These are phyloP conservation scores for Phodopus roborovskii DNA, from an alignment of 2,113 vertebrate species.

Conservation along the genomic window DNA sequence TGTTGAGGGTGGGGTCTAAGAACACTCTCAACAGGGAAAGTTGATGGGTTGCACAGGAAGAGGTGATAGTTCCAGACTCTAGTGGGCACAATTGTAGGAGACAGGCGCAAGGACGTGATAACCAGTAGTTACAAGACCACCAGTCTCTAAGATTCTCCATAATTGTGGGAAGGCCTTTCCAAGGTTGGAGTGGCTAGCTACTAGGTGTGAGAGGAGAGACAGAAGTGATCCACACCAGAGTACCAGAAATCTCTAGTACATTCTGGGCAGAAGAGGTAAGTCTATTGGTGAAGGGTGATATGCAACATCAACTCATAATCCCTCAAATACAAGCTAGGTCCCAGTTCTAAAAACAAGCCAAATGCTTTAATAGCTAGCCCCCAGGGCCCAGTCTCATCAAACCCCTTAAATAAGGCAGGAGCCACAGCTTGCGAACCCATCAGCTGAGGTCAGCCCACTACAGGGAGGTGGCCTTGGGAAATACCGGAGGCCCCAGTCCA, in stretches of 20 bases:
- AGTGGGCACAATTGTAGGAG: background rate
- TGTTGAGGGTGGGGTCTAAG: background rate
- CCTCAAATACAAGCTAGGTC: conserved; percentile 1
- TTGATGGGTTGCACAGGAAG: accelerated
- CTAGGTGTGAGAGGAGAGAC: accelerated
- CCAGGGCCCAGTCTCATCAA: conserved; percentile 31
- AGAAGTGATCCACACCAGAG: accelerated
- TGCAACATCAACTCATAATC: accelerated
- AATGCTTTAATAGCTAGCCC: conserved; percentile 66
- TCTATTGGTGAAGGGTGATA: background rate
- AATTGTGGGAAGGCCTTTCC: background rate
- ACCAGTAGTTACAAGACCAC: background rate
- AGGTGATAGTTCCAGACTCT: background rate
- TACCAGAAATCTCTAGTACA: background rate
- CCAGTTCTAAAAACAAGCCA: conserved; percentile 57
- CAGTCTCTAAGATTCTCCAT: background rate
- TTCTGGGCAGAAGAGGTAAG: background rate
- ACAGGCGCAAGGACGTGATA: background rate
- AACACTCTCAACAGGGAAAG: no score
- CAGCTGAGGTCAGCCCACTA: conserved; percentile 22
- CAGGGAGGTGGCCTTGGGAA: background rate
- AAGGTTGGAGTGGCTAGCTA: background rate
- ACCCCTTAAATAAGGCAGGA: conserved; percentile 25
- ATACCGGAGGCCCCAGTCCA: background rate
- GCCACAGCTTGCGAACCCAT: background rate